Evolutionary conservation across 2,797 vertebrate genomes (phyloP).

Genomic region (Phataginus tetradactyla): DNA sequence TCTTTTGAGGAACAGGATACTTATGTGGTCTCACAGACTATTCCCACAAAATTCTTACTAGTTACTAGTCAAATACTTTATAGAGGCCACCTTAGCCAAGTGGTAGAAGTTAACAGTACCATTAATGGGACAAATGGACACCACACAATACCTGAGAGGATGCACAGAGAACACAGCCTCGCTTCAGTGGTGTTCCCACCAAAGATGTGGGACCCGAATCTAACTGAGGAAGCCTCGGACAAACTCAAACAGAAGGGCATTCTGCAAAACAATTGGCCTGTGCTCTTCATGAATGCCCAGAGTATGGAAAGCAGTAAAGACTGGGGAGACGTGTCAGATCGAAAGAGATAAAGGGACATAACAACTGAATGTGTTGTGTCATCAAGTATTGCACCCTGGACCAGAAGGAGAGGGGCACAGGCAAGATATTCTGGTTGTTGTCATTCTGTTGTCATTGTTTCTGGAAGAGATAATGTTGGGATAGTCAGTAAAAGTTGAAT

Average conservation of each 20-base stretch:
- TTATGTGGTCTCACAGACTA: not conserved
- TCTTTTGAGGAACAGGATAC: not conserved
- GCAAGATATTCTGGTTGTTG: not conserved
- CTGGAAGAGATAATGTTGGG: not conserved
- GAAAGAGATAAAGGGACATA: not conserved
- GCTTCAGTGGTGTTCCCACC: not conserved
- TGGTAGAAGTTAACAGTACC: not conserved
- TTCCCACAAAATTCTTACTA: not conserved
- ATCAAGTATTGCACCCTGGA: not conserved
- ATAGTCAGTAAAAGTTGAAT: not conserved
- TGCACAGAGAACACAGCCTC: not conserved
- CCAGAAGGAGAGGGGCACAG: not conserved
- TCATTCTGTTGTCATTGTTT: not conserved
- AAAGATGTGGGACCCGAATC: not conserved
- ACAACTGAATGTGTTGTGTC: not conserved
- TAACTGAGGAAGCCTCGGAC: not conserved
- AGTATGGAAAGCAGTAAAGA: not conserved
- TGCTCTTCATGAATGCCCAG: not conserved
- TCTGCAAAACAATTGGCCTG: not conserved
- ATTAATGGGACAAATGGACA: too few species aligned
- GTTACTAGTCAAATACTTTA: not conserved
- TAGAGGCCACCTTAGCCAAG: not conserved
- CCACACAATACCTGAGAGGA: accelerated
- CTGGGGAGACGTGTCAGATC: not conserved
- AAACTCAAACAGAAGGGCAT: not conserved